Percentiles rank a stretch among this genome's conserved stretches.
These are phyloP conservation scores for Centropus bengalensis DNA, from an alignment of 2,113 vertebrate species.

Conservation along the genomic window DNA sequence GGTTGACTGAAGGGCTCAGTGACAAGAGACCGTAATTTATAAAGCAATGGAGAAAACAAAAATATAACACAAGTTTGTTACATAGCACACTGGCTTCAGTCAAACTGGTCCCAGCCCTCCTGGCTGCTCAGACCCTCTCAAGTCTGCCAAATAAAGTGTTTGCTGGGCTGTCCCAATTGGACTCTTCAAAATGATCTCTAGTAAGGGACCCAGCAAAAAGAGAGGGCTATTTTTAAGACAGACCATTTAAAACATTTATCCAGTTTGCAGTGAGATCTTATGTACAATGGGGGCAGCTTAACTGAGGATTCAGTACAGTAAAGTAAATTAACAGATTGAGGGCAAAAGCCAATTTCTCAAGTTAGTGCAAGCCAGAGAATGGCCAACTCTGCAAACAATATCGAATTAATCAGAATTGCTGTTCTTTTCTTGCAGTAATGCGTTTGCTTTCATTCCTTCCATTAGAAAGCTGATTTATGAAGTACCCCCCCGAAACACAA, in stretches of 20 bases:
- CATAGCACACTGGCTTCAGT: not conserved
- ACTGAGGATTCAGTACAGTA: not conserved
- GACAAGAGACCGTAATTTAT: not conserved
- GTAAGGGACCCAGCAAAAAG: not conserved
- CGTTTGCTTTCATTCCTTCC: not conserved
- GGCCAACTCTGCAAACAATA: not conserved
- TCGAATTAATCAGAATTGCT: not conserved
- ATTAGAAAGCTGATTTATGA: not conserved
- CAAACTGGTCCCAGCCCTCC: not conserved
- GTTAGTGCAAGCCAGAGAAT: not conserved
- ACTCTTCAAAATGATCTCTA: not conserved
- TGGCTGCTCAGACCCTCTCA: not conserved
- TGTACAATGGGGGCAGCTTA: not conserved
- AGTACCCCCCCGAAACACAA: too few species aligned
- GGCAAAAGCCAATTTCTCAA: not conserved
- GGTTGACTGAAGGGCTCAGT: not conserved
- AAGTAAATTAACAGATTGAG: not conserved
- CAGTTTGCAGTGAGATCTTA: not conserved
- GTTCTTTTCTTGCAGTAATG: not conserved
- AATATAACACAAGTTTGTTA: not conserved
- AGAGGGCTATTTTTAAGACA: not conserved
- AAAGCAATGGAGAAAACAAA: not conserved
- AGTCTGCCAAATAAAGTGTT: not conserved
- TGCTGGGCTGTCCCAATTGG: not conserved
- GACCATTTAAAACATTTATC: not conserved